Conservation (phyloP, 1,140 invertebrate species). For the Phthorimaea operculella region DNA sequence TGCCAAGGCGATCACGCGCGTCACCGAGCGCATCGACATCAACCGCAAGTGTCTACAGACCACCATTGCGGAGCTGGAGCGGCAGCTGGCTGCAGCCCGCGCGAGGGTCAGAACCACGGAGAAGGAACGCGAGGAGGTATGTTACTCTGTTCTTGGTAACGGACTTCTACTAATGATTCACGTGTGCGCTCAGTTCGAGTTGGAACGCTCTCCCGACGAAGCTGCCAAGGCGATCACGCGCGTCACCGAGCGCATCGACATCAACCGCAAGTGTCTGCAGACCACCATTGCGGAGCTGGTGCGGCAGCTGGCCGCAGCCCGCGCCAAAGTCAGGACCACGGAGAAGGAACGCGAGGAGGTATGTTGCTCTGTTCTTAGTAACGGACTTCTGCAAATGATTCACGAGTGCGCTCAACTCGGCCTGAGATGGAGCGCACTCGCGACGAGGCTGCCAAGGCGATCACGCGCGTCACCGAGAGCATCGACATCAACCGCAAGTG, state of each 20-base stretch:
- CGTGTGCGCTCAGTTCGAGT: constrained; percentile 70
- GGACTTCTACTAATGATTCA: constrained; percentile 49
- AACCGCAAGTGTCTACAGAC: constrained; percentile 66
- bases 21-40: constrained; percentile 75
- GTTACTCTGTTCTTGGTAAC: background rate
- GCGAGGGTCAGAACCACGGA: constrained; percentile 72
- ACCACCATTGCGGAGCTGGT: constrained; percentile 74
- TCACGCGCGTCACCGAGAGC: constrained; percentile 74
- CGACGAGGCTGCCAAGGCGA: constrained; percentile 77
- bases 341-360: constrained; percentile 77
- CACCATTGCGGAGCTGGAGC: constrained; percentile 74
- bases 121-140: constrained; percentile 74
- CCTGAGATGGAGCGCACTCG: constrained; percentile 74
- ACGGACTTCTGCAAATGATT: constrained; percentile 29
- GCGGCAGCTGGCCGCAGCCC: constrained; percentile 71
- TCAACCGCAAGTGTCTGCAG: constrained; percentile 63
- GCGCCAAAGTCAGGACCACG: constrained; percentile 71
- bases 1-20: constrained; percentile 74
- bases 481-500: constrained; percentile 68
- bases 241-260: constrained; percentile 75
- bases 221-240: constrained; percentile 76
- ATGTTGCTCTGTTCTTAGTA: constrained; percentile 1
- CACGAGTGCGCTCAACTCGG: constrained; percentile 71
- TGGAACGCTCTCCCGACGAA: constrained; percentile 77
- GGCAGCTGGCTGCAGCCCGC: constrained; percentile 71